Evolutionary conservation across 2,113 vertebrate genomes (phyloP).

Genomic region (Thomomys bottae): DNA sequence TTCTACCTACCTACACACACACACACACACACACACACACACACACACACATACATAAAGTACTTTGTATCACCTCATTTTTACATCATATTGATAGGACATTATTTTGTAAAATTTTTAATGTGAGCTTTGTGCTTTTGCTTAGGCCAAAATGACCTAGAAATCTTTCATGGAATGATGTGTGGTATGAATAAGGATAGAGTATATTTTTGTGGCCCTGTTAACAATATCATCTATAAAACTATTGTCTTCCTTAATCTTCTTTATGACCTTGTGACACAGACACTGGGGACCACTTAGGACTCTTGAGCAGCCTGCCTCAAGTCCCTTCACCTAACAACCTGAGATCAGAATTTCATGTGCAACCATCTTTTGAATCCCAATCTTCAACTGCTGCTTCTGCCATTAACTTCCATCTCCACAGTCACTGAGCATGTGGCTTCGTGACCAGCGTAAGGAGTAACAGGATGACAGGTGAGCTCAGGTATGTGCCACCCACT

Average conservation of each 20-base stretch:
- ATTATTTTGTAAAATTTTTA: constrained; percentile 22
- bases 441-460: background rate
- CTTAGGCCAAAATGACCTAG: constrained; percentile 30
- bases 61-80: background rate
- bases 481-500: background rate
- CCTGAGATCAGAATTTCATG: background rate
- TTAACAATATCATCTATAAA: background rate
- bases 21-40: no score
- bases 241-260: background rate
- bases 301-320: background rate
- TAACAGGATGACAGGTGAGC: background rate
- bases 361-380: background rate
- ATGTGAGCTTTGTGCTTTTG: constrained; percentile 45
- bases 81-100: constrained; percentile 36
- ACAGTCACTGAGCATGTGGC: background rate
- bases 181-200: background rate
- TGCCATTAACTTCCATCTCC: background rate
- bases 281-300: background rate
- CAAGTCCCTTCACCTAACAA: background rate
- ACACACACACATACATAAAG: no score
- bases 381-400: background rate
- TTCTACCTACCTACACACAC: no score
- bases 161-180: constrained; percentile 20
- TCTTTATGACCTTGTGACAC: background rate
- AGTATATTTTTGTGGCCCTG: background rate